Percentiles rank a stretch among this genome's conserved stretches.
Evolutionary conservation across 2,888 invertebrate species (phyloP).

Genomic region (Acronicta psi): DNA sequence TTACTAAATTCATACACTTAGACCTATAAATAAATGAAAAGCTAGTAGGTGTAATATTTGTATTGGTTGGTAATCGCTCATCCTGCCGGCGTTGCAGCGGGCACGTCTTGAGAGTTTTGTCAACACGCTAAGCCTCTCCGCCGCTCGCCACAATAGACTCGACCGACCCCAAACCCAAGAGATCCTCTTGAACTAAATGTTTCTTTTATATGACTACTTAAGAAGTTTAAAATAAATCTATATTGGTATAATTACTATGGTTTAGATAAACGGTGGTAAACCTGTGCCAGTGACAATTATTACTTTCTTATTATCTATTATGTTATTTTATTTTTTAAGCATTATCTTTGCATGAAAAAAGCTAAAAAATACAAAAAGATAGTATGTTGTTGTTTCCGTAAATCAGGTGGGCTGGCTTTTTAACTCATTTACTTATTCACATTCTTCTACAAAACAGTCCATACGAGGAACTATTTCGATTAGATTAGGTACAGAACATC

Average conservation of each 20-base stretch:
- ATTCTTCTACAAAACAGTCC: too few relatives aligned
- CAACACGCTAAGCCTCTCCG: conserved; percentile 69
- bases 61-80: conserved; percentile 58
- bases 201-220: conserved; percentile 29
- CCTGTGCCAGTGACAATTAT: too few relatives aligned
- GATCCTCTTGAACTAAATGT: conserved; percentile 41
- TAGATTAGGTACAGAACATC: too few relatives aligned
- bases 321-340: too few relatives aligned
- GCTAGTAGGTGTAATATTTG: conserved; percentile 49
- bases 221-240: conserved; percentile 6
- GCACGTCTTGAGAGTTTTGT: conserved; percentile 74
- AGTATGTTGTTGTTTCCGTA: too few relatives aligned
- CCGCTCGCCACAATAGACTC: conserved; percentile 58
- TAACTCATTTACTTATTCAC: too few relatives aligned
- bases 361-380: too few relatives aligned
- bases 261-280: too few relatives aligned
- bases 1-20: not conserved
- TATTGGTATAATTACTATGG: not conserved
- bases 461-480: too few relatives aligned
- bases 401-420: too few relatives aligned
- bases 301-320: too few relatives aligned
- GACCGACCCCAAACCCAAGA: conserved; percentile 35
- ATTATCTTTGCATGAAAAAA: too few relatives aligned
- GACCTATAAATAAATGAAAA: conserved; percentile 42
- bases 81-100: conserved; percentile 53